Base-by-base conservation (phyloP, 2,888 invertebrate genomes). In the Hypsopygia costalis region DNA sequence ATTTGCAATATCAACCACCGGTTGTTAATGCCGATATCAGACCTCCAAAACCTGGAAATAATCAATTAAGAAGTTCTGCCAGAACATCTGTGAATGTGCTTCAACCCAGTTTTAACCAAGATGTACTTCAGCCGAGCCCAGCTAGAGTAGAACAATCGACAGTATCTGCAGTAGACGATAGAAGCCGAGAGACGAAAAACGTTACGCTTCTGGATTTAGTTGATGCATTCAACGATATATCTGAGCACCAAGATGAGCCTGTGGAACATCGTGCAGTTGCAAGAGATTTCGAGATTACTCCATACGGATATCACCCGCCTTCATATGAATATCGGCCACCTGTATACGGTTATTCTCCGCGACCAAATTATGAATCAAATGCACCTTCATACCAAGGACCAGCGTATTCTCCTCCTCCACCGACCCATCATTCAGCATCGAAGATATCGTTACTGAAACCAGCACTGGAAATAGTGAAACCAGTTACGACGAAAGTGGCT, bases 401-500 rank as follows among this genome's bases (percentile, higher is more conserved):
- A 10, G 27, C 36, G 2, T 27, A 11, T n/a, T 36, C 46, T 40
- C 9, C 28, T 6, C 46, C 59, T 9, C 46, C 47, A 1, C 34
- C 46, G 3, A 4, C 31, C 52, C 43, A 62, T 11, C 43, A 62
- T 12, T 36, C 58, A 21, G 41, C 51, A 22, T 54, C 62, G 1
- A 75, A 72, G 44, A 40, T 63, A 28, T 49, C 71, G 3, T 35
- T 63, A 6, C 34, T 69, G 20, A 69, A 70, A 44, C 60, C 68
- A 20, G 64, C 65, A 34, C 43, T 75, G 22, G 61, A 68, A 22
- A 43, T 86, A 8, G 51, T 78, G 7, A 69, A 78, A 42, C 77
- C 86, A 27, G 55, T 73, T 6, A 53, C 74, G 7, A 58, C 68
- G 2, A 82, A 79, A 53, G 63, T 65, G 33, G 61, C 79, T 1